Base-by-base conservation (phyloP, 2,113 vertebrate genomes). In the Microtus oregoni region DNA sequence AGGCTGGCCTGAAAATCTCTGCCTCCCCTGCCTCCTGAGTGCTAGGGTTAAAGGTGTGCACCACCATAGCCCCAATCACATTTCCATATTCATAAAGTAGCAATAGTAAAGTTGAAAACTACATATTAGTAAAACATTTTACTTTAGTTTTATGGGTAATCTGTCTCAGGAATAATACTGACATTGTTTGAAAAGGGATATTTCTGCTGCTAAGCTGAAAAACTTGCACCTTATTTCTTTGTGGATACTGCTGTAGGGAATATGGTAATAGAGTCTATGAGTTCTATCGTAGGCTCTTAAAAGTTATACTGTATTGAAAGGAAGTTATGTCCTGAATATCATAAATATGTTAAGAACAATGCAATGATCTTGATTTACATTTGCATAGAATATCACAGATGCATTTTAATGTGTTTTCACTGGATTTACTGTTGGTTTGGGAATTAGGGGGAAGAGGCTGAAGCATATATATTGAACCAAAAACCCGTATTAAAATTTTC, bases 11-110 rank as follows among this genome's bases (percentile, higher is more conserved):
- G 1, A 20, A 20, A 58, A 58, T 58, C 58, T 58, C 58, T 58
- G 58, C 58, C 58, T 58, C 58, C 58, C 58, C 55, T 58, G 55
- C 55, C 19, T 58, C 55, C 19, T 4, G 19, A 58, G 58, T 58
- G 58, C 58, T 58, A 19, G 19, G 58, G 19, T 58, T 58, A 58
- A 58, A 20, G 58, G 58, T 58, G 58, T 58, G 58, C 58, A 58
- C 58, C 58, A 58, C 58, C 6, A 58, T 5, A 58, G 58, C 19
- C 58, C 6, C 1, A 6, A 20, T 7, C 58, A 58, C 0, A 24
- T 12, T 95, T 94, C 32, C 41, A 76, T 89, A 92, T 96, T 96
- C 96, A 85, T 96, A 47, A 94, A 94, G 38, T 26, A 89, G 26
- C 30, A 76, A 63, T 30, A 47, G 32, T 55, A 68, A 89, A 55